Evolutionary conservation across 2,113 vertebrate species (phyloP).

Genomic region (Peucedramus taeniatus): DNA sequence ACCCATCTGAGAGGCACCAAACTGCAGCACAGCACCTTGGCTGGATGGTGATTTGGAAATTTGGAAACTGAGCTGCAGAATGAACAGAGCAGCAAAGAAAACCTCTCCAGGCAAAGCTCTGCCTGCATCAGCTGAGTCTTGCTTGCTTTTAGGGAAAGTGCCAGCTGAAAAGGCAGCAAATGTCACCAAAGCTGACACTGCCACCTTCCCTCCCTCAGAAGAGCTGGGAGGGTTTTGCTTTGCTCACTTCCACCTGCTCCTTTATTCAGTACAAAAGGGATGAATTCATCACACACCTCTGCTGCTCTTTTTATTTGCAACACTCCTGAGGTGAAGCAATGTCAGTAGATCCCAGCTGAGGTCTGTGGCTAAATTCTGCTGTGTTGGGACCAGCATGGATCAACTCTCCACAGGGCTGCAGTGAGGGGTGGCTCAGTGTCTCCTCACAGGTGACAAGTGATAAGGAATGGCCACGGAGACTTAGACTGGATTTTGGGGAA

Average conservation of each 20-base stretch:
- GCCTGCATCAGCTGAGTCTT: neutral
- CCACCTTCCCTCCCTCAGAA: neutral
- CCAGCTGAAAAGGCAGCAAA: neutral
- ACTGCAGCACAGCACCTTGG: neutral
- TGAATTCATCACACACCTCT: neutral
- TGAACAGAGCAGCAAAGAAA: neutral
- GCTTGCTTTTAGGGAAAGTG: neutral
- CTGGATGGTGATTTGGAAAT: neutral
- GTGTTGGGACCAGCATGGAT: neutral
- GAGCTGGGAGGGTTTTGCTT: neutral
- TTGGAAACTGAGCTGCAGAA: neutral
- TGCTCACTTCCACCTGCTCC: neutral
- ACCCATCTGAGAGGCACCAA: neutral
- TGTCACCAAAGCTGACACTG: fast-evolving
- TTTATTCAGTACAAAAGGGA: neutral
- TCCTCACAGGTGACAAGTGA: neutral
- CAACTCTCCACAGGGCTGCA: fast-evolving
- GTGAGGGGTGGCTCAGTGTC: neutral
- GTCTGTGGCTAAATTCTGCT: neutral
- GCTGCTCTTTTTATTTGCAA: neutral
- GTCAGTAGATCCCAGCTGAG: neutral
- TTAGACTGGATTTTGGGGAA: neutral
- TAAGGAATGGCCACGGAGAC: neutral
- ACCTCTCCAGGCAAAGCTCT: neutral
- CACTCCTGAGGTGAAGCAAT: neutral